Base-by-base conservation (phyloP, 2,888 invertebrate genomes). In the Cabera pusaria region DNA sequence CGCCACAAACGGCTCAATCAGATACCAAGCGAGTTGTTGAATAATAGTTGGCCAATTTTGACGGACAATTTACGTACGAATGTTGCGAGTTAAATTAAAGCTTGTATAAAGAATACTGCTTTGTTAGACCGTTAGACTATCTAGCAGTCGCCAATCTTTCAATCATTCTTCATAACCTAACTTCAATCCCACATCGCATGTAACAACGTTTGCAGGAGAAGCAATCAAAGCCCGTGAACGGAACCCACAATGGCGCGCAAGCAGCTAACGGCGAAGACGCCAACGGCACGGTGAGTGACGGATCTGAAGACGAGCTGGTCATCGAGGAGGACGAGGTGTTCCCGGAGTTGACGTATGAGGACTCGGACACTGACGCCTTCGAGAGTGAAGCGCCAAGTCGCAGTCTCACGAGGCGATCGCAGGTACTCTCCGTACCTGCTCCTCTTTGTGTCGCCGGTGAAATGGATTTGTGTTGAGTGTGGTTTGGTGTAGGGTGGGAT, bases 341-440 rank as follows among this genome's bases (percentile, higher is more conserved):
- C 72, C 89, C 90, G 25, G 90, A 90, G 60, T 72, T 90, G 42
- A 66, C 83, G 18, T 90, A 90, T 29, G 88, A 87, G 31, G 71
- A 65, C 11, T 83, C 83, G 1, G 85, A 85, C 44, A 68, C 61
- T 16, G 84, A 81, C 42, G 6, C 11, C 1, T 75, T 71, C 43
- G 82, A 82, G 52, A 75, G 74, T 37, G 64, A 59, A 24, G 61
- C 61, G 51, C 69, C 78, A 32, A 72, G 74, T 40, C 58, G 87
- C 25, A 87, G 87, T 52, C 53, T 70, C 44, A 89, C 89, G 2
- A 65, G 89, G 47, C 65, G 89, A 44, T 82, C 82, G 55, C 89
- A 90, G 86, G 88, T 89, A 69, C 60, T 64, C 45, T 41, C 36
- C 47, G 52, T 58, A 65, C 65, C 65, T 14, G 14, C 21, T 7